These are phyloP conservation scores for Arenaria interpres DNA, from an alignment of 2,113 vertebrate species.

Conservation along the genomic window DNA sequence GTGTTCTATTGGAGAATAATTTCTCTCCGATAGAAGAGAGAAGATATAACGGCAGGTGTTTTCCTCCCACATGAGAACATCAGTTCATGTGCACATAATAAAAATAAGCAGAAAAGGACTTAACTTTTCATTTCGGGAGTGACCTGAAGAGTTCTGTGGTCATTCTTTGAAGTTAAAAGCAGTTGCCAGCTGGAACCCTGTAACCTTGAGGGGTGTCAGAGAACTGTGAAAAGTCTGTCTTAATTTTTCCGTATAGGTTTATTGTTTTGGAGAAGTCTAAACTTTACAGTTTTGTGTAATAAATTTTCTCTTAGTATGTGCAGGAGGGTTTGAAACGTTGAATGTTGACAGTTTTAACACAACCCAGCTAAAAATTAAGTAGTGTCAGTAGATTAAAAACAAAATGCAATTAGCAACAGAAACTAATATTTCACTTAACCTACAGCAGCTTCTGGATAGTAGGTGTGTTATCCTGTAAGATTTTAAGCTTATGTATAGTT, in stretches of 20 bases:
- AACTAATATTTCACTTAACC: background rate
- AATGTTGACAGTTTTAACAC: background rate
- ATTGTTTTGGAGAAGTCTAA: background rate
- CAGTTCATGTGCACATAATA: background rate
- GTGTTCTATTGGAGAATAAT: background rate
- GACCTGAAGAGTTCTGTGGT: background rate
- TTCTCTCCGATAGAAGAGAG: background rate
- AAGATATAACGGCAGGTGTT: background rate
- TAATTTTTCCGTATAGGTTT: background rate
- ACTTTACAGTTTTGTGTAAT: background rate
- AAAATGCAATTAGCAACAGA: background rate
- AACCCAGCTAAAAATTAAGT: background rate
- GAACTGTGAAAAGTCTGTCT: background rate
- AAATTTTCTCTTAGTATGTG: background rate
- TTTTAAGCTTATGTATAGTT: background rate
- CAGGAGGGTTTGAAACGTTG: background rate
- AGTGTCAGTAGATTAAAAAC: background rate
- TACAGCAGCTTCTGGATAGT: background rate
- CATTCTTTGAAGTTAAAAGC: background rate
- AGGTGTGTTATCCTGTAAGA: background rate
- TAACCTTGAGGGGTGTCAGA: background rate
- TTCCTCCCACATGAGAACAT: background rate
- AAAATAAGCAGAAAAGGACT: background rate
- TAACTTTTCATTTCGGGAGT: background rate
- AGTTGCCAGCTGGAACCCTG: background rate